These are phyloP conservation scores for Pseudomyrmex pallidus DNA, from an alignment of 1,140 invertebrate genomes.

Conservation along the genomic window DNA sequence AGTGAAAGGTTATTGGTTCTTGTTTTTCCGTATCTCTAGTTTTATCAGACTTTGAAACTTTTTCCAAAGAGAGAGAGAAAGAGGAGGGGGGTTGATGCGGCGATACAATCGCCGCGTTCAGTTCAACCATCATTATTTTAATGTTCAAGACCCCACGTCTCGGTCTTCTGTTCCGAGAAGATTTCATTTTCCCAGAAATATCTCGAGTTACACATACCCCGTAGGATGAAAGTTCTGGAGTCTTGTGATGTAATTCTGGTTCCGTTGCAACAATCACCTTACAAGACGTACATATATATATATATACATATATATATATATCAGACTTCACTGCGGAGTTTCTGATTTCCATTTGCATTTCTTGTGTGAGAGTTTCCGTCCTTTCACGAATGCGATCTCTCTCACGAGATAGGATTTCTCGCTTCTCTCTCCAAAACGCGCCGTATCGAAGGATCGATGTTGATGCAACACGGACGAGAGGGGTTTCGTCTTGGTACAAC, in stretches of 20 bases:
- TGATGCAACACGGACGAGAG: not conserved
- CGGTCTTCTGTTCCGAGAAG: not conserved
- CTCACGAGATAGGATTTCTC: not conserved
- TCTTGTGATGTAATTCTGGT: slow-evolving; percentile 4
- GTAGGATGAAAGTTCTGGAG: not conserved
- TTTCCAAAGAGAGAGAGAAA: too few relatives aligned
- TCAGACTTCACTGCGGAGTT: not conserved
- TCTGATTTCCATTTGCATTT: not conserved
- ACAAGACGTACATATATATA: not conserved
- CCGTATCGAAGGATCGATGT: not conserved
- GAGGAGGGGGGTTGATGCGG: too few relatives aligned
- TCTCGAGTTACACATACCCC: not conserved
- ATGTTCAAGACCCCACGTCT: not conserved
- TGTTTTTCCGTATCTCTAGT: too few relatives aligned
- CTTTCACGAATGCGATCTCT: not conserved
- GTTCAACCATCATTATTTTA: not conserved
- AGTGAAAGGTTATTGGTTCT: not conserved
- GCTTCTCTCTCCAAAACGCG: slow-evolving; percentile 4
- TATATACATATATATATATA: not conserved
- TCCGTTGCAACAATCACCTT: not conserved
- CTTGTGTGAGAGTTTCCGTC: not conserved
- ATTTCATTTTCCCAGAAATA: not conserved
- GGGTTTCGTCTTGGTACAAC: slow-evolving; percentile 16
- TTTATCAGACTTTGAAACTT: slow-evolving; percentile 7
- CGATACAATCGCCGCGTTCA: too few relatives aligned